Evolutionary conservation across 2,888 invertebrate genomes (phyloP).

Genomic region (Acholoe squamosa): DNA sequence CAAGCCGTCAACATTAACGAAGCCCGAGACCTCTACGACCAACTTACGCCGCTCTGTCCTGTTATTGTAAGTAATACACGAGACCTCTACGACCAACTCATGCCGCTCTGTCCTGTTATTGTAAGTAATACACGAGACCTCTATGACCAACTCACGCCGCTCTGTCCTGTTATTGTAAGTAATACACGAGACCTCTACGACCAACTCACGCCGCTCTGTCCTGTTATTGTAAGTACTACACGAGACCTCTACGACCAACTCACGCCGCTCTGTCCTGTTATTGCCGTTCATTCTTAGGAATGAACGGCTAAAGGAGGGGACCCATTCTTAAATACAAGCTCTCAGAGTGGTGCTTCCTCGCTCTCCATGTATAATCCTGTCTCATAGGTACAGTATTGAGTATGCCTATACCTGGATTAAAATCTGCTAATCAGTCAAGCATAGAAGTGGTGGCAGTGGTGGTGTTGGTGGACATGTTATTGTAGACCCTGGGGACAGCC

Average conservation of each 20-base stretch:
- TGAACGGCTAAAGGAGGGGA: too few relatives aligned
- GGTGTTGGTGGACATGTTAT: too few relatives aligned
- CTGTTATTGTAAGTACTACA: constrained; percentile 95
- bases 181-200: constrained; percentile 97
- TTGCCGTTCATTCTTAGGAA: too few relatives aligned
- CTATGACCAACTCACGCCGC: constrained; percentile 70
- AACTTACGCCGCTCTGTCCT: constrained; percentile 97
- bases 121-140: too few relatives aligned
- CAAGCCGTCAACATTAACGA: constrained; percentile 98
- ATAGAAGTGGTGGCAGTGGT: too few relatives aligned
- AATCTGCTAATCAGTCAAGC: too few relatives aligned
- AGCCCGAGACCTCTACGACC: constrained; percentile 97
- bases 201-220: constrained; percentile 97
- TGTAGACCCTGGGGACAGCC: too few relatives aligned
- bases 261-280: constrained; percentile 97
- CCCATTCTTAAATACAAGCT: too few relatives aligned
- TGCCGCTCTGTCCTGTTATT: constrained; percentile 98
- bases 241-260: constrained; percentile 97
- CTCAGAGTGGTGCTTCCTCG: too few relatives aligned
- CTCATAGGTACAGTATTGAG: too few relatives aligned
- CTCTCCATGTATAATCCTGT: too few relatives aligned
- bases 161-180: constrained; percentile 69
- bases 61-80: constrained; percentile 91
- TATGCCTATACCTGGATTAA: too few relatives aligned
- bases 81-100: constrained; percentile 97